A percentile compares a stretch with the other conserved stretches of the same genome.
Conservation (phyloP, 2,797 vertebrate species). For the Sebastes kiyomatsui region DNA sequence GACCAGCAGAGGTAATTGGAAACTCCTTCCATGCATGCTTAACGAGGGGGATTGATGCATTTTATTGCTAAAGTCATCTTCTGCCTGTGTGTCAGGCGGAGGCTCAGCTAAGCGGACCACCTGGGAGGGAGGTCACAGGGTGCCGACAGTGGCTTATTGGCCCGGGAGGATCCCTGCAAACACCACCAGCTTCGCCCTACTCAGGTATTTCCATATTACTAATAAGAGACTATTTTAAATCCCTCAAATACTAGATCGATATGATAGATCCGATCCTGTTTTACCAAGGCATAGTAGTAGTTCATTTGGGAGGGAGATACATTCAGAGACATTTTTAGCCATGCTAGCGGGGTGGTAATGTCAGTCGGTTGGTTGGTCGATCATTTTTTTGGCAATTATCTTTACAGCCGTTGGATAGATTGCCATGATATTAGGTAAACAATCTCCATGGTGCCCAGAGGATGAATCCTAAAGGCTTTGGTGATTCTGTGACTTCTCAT, state of each 20-base stretch:
- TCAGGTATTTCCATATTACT: conserved; percentile 81
- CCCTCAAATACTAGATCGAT: neutral
- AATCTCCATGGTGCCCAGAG: too few species aligned
- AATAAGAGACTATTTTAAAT: neutral
- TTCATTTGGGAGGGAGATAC: neutral
- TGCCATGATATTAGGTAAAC: too few species aligned
- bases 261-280: neutral
- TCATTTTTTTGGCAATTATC: neutral
- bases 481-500: neutral
- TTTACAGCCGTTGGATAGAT: neutral
- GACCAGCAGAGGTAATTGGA: conserved; percentile 83
- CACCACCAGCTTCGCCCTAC: conserved; percentile 83
- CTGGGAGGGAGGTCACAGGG: conserved; percentile 96
- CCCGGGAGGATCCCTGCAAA: conserved; percentile 84
- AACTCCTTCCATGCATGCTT: neutral
- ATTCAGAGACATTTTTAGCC: too few species aligned
- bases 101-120: conserved; percentile 93
- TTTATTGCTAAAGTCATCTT: neutral
- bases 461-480: neutral
- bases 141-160: conserved; percentile 92
- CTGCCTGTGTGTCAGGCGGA: conserved; percentile 82
- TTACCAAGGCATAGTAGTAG: neutral
- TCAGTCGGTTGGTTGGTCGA: too few species aligned
- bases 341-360: too few species aligned
- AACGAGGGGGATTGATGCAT: neutral